phyloP scores from a whole-genome alignment of 2,888 invertebrate species.

The Gortyna flavago region DNA sequence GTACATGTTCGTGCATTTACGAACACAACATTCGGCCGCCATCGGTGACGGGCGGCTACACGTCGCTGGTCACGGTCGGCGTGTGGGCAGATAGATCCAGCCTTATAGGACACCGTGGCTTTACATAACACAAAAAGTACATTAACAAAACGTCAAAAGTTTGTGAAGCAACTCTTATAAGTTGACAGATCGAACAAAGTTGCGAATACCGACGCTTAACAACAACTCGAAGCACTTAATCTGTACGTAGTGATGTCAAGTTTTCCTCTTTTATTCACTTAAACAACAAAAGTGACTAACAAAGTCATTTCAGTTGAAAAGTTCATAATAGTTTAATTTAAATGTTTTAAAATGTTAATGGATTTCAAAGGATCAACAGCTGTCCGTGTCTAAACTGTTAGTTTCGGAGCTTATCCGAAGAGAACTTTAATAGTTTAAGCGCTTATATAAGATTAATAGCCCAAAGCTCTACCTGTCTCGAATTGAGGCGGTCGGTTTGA shows the following conservation, averaged over 20 bases:
- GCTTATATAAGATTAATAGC: constrained; percentile 82
- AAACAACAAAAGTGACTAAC: constrained; percentile 2
- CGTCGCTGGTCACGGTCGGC: too few relatives aligned
- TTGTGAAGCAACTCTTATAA: neutral
- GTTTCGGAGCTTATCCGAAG: constrained; percentile 78
- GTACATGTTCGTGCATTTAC: too few relatives aligned
- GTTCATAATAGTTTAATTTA: constrained; percentile 51
- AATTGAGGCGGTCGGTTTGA: constrained; percentile 72
- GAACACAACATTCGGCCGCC: too few relatives aligned
- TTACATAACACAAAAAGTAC: neutral
- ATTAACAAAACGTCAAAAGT: neutral
- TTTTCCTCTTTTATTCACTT: constrained; percentile 12
- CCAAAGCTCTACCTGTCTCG: constrained; percentile 69
- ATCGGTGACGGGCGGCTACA: too few relatives aligned
- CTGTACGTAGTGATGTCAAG: neutral
- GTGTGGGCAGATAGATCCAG: too few relatives aligned
- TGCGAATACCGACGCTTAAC: neutral
- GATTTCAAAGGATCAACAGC: constrained; percentile 72
- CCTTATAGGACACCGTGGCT: too few relatives aligned
- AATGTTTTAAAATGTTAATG: constrained; percentile 64
- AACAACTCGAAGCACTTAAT: constrained; percentile 15
- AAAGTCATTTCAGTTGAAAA: constrained; percentile 30
- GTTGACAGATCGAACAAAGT: neutral
- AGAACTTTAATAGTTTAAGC: constrained; percentile 82
- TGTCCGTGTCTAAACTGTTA: constrained; percentile 78